A percentile compares a stretch with the other conserved stretches of the same genome.
Evolutionary conservation across 2,797 vertebrate species (phyloP).

Genomic region (Falco concolor): DNA sequence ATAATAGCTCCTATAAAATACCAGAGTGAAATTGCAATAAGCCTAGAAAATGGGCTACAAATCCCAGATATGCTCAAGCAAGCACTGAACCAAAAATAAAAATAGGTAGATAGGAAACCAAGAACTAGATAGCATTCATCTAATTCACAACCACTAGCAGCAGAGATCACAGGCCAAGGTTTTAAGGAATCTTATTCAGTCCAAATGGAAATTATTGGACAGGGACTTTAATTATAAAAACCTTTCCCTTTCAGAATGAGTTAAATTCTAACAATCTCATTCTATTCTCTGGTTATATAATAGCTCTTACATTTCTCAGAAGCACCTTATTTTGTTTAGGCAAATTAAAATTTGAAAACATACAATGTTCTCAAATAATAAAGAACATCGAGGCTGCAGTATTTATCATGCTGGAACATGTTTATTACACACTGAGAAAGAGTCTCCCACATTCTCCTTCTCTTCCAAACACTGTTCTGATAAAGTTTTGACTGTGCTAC

Average conservation of each 20-base stretch:
- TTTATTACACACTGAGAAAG: not conserved
- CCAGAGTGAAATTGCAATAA: slow-evolving; percentile 84
- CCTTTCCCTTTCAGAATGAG: not conserved
- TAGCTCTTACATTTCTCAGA: not conserved
- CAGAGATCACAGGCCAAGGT: slow-evolving; percentile 83
- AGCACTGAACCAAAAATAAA: slow-evolving; percentile 86
- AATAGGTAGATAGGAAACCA: slow-evolving; percentile 84
- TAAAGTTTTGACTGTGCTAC: not conserved
- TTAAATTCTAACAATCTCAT: not conserved
- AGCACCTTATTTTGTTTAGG: not conserved
- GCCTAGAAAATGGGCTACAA: slow-evolving; percentile 89
- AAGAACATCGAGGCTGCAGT: not conserved
- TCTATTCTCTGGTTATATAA: not conserved
- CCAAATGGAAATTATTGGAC: slow-evolving; percentile 46
- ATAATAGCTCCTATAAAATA: slow-evolving; percentile 89
- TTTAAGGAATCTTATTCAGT: slow-evolving; percentile 71
- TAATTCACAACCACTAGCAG: slow-evolving; percentile 78
- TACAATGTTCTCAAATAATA: not conserved
- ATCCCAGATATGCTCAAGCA: slow-evolving; percentile 84
- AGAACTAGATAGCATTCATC: slow-evolving; percentile 75
- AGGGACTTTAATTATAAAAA: slow-evolving; percentile 27
- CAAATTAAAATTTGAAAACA: not conserved
- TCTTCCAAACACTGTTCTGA: not conserved
- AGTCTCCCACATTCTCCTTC: not conserved
- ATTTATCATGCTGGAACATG: not conserved